phyloP scores from a whole-genome alignment of 2,113 vertebrate species.

The Gopherus flavomarginatus region DNA sequence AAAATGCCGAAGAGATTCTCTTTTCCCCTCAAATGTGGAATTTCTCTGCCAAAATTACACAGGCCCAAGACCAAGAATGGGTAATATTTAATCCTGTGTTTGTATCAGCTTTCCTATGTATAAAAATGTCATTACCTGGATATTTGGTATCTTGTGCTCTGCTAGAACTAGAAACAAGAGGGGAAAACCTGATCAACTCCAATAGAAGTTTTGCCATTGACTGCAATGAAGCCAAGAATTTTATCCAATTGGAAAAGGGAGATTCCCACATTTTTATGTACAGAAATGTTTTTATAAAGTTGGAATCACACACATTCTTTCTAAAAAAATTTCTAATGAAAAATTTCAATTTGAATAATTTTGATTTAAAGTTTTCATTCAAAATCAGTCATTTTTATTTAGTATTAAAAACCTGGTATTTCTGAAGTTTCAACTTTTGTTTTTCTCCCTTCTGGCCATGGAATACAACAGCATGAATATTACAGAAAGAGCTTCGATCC shows the following conservation, averaged over 20 bases:
- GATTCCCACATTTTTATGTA: background rate
- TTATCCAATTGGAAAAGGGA: background rate
- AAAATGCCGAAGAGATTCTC: fast-evolving
- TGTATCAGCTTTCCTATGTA: background rate
- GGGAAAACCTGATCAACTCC: background rate
- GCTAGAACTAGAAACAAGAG: background rate
- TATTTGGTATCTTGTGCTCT: background rate
- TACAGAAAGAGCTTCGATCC: background rate
- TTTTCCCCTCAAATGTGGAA: background rate
- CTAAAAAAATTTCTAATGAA: background rate
- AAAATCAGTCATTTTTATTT: background rate
- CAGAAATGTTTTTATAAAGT: background rate
- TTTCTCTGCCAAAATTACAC: fast-evolving
- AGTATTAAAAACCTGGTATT: background rate
- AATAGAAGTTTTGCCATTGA: background rate
- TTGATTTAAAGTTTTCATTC: background rate
- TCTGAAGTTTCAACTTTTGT: background rate
- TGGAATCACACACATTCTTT: background rate
- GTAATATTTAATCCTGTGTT: background rate
- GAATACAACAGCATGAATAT: background rate
- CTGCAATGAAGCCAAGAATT: background rate
- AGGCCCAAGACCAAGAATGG: background rate
- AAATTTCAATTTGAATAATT: too few species aligned
- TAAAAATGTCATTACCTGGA: background rate
- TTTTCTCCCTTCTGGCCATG: background rate